Conservation (phyloP, 1,140 invertebrate species). For the Augochlora pura region DNA sequence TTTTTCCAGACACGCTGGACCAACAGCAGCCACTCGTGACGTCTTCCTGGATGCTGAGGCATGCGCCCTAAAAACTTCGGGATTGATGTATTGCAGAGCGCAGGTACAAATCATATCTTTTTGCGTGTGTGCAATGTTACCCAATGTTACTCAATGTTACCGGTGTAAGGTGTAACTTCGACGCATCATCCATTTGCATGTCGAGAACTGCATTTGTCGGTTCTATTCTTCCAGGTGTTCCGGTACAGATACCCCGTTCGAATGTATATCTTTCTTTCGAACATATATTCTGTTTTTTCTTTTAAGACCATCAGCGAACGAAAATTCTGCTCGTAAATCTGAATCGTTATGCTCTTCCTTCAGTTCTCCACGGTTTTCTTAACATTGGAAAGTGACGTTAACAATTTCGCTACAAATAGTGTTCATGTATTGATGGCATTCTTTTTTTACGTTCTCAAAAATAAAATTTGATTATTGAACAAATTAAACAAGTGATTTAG, state of each 20-base stretch:
- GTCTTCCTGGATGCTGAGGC: slow-evolving; percentile 74
- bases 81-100: slow-evolving; percentile 79
- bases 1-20: slow-evolving; percentile 32
- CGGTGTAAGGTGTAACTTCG: background rate
- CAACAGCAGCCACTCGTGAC: slow-evolving; percentile 42
- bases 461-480: too few species aligned
- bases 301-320: too few species aligned
- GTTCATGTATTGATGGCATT: too few species aligned
- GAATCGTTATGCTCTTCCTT: too few species aligned
- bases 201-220: background rate
- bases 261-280: too few species aligned
- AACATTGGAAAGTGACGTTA: too few species aligned
- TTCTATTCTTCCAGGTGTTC: background rate
- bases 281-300: too few species aligned
- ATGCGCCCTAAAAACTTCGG: slow-evolving; percentile 77
- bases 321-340: too few species aligned
- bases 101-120: slow-evolving; percentile 72
- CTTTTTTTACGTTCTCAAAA: too few species aligned
- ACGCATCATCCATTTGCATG: slow-evolving; percentile 11
- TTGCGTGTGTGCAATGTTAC: background rate
- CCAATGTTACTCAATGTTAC: too few species aligned
- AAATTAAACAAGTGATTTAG: background rate
- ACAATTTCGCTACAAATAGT: too few species aligned
- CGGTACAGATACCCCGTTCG: background rate
- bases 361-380: too few species aligned